A percentile compares a stretch with the other conserved stretches of the same genome.
These are phyloP conservation scores for Trididemnum miniatum DNA, from an alignment of 23 tunicate species.

Conservation along the genomic window DNA sequence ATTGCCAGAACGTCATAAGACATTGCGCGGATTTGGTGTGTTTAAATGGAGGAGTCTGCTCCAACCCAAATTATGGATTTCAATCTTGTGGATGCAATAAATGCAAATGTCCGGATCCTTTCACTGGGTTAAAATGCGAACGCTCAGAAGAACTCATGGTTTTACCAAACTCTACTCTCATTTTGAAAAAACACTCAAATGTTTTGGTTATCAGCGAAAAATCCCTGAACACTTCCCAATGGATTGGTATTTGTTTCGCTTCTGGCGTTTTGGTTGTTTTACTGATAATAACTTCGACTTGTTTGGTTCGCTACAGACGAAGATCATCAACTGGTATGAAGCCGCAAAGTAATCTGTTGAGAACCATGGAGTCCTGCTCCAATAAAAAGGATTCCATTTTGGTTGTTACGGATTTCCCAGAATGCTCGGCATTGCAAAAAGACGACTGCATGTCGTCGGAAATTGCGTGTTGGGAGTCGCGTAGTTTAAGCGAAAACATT, in stretches of 20 bases:
- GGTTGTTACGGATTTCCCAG: too few species aligned
- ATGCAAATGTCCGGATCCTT: slow-evolving; percentile 40
- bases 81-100: slow-evolving; percentile 52
- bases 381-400: neutral
- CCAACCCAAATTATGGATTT: slow-evolving; percentile 3
- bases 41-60: slow-evolving; percentile 60
- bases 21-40: slow-evolving; percentile 33
- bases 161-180: too few species aligned
- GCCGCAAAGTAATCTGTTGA: too few species aligned
- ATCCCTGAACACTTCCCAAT: slow-evolving; percentile 22
- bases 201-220: slow-evolving; percentile 6
- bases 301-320: slow-evolving; percentile 41
- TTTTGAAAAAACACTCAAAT: too few species aligned
- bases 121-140: slow-evolving; percentile 45
- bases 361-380: too few species aligned
- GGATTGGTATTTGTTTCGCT: slow-evolving; percentile 68
- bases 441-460: too few species aligned
- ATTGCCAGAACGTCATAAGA: slow-evolving; percentile 14
- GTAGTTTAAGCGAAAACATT: neutral
- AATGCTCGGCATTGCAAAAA: too few species aligned
- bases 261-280: slow-evolving; percentile 39
- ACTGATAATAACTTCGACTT: slow-evolving; percentile 27
- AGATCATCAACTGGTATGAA: too few species aligned
- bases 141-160: too few species aligned
- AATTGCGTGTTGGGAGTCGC: neutral